Conservation (phyloP, 2,797 vertebrate species). For the Danio choprae region DNA sequence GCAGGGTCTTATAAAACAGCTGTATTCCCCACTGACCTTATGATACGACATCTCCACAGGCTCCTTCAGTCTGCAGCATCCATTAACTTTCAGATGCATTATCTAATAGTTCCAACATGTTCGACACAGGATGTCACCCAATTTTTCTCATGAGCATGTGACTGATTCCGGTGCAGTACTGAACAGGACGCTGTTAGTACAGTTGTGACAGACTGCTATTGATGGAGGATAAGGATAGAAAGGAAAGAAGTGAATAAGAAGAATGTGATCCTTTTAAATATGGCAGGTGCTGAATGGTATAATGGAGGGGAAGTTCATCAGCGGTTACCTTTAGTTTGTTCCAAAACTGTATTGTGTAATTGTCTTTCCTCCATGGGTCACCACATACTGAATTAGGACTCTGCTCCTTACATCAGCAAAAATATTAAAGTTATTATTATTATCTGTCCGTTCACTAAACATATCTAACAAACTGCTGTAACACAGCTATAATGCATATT, state of each 20-base stretch:
- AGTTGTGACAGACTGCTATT: background rate
- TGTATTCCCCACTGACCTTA: background rate
- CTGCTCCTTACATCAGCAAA: too few species aligned
- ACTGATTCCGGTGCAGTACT: background rate
- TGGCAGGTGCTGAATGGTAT: too few species aligned
- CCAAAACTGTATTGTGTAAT: background rate
- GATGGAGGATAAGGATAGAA: background rate
- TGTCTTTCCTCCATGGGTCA: background rate
- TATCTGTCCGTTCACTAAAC: too few species aligned
- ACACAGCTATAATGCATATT: too few species aligned
- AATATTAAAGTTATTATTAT: too few species aligned
- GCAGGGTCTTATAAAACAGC: background rate
- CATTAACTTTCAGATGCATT: constrained; percentile 5
- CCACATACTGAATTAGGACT: too few species aligned
- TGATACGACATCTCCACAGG: background rate
- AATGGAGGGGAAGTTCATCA: background rate
- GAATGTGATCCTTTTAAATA: background rate
- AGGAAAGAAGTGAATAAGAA: background rate
- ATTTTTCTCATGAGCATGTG: constrained; percentile 4
- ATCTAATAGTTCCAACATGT: constrained; percentile 26
- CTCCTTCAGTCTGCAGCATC: background rate
- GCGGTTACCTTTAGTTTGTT: background rate
- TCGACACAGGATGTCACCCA: background rate
- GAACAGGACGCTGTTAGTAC: too few species aligned
- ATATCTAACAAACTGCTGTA: too few species aligned